phyloP scores from a whole-genome alignment of 2,113 vertebrate species.

The Pungitius pungitius region DNA sequence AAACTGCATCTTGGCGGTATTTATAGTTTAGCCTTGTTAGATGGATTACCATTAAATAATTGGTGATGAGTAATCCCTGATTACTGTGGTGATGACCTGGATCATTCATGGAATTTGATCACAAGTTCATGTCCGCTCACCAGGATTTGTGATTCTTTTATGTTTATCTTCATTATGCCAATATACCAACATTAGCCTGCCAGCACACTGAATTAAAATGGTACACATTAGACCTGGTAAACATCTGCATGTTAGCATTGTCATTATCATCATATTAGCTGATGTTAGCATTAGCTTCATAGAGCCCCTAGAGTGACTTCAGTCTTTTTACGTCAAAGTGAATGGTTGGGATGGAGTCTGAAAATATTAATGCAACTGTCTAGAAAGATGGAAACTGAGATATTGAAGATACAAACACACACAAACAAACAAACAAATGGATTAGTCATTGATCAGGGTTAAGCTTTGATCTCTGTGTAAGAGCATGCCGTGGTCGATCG shows the following conservation, averaged over 20 bases:
- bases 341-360: constrained; percentile 15
- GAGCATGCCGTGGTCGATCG: constrained; percentile 68
- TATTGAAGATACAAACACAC: constrained; percentile 47
- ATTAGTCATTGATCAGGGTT: constrained; percentile 66
- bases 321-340: constrained; percentile 13
- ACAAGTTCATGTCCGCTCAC: too few species aligned
- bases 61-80: neutral
- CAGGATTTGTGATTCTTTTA: neutral
- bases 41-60: neutral
- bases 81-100: neutral
- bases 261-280: neutral
- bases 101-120: neutral
- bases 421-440: constrained; percentile 48
- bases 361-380: constrained; percentile 30
- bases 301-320: neutral
- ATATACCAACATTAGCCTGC: neutral
- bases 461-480: constrained; percentile 68
- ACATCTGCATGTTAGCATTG: neutral
- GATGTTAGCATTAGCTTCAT: neutral
- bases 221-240: neutral
- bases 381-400: constrained; percentile 46
- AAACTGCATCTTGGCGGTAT: neutral
- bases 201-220: neutral
- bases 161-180: neutral
- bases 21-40: neutral